Evolutionary conservation across 2,113 vertebrate species (phyloP), one percentile per base, ranked within the genome.

Genomic region (Oncorhynchus tshawytscha): DNA sequence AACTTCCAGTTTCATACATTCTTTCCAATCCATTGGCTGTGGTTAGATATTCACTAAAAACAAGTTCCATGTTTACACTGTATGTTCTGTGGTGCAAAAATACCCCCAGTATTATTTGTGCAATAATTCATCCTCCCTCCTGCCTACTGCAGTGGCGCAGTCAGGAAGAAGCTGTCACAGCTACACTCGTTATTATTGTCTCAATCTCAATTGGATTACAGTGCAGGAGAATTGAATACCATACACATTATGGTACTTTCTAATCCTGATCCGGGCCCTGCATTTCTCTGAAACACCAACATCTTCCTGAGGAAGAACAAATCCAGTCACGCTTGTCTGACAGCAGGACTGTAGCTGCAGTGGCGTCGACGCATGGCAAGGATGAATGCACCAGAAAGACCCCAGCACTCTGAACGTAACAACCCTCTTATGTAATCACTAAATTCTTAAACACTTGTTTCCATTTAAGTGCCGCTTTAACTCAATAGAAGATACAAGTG

Each of bases 401-500:
- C 31, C 16, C 24, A 12, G 24, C 65, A 31, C 65, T 67, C 12
- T 18, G 51, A 67, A 67, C 65, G 25, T 29, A 67, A 18, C 31
- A 34, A 16, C 67, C 9, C 4, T 49, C 18, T 72, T 60, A 72
- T 27, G 49, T 45, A 73, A 73, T 29, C 64, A n/a, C 48, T 9
- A 18, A 68, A 67, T 45, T 39, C 27, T 72, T 62, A 48, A 77
- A 65, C 22, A 48, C 5, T 60, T 67, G n/a, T 45, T 45, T 45
- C 39, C 39, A 45, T 45, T 45, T 45, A 29, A 16, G 25, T 7
- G 13, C n/a, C 27, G 8, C 54, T 39, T 18, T 72, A 22, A 67
- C 59, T 6, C 60, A 45, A 51, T 12, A 67, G 62, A 64, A 24
- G 24, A 4, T 24, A n/a, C 18, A 54, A 72, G 71, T 66, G 62